Conservation (phyloP, 2,888 invertebrate genomes). For the Ceriagrion tenellum region DNA sequence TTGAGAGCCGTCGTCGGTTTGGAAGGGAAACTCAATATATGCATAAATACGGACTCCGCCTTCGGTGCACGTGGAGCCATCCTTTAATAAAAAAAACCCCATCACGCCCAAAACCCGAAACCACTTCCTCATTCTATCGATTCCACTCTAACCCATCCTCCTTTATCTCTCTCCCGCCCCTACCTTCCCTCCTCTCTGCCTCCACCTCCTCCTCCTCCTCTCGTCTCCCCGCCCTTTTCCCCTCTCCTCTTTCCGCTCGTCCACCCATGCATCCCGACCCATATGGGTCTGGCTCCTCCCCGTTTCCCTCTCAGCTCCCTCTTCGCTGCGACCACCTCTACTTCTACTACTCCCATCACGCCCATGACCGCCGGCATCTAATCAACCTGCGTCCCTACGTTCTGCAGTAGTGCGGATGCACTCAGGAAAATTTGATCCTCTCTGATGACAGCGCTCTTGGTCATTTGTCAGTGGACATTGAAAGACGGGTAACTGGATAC, state of each 20-base stretch:
- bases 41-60: conserved; percentile 15
- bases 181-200: too few relatives aligned
- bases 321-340: neutral
- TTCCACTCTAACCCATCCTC: neutral
- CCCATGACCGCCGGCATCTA: neutral
- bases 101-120: conserved; percentile 16
- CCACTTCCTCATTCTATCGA: conserved; percentile 62
- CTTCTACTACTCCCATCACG: neutral
- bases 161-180: neutral
- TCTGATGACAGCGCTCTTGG: neutral
- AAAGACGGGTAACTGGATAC: too few relatives aligned
- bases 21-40: conserved; percentile 4
- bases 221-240: neutral
- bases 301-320: neutral
- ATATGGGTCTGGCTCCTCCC: neutral
- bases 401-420: neutral
- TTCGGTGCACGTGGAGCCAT: neutral
- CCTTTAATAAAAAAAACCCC: neutral
- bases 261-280: neutral
- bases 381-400: neutral
- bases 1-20: neutral
- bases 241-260: neutral
- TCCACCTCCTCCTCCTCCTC: too few relatives aligned
- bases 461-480: neutral
- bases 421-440: neutral